These are phyloP conservation scores for Carcinoscorpius rotundicauda DNA, from an alignment of 1,140 invertebrate species.

Conservation along the genomic window DNA sequence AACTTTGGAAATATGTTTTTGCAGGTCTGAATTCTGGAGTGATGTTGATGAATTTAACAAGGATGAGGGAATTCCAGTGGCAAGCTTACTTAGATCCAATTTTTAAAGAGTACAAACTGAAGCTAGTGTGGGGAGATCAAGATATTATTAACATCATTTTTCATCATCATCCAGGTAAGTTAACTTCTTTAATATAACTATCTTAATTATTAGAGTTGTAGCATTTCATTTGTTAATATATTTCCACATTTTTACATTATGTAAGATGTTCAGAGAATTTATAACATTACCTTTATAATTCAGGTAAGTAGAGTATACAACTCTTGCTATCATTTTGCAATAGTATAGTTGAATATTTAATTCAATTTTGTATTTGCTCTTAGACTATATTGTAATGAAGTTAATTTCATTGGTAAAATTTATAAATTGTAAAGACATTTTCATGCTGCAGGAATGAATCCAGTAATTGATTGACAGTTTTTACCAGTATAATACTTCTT, in stretches of 20 bases:
- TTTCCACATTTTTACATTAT: constrained; percentile 4
- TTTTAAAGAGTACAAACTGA: constrained; percentile 67
- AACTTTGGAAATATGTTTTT: constrained; percentile 23
- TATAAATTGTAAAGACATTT: too few relatives aligned
- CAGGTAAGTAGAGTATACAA: too few relatives aligned
- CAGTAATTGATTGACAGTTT: too few relatives aligned
- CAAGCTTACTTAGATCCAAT: constrained; percentile 66
- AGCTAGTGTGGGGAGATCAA: constrained; percentile 94
- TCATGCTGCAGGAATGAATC: too few relatives aligned
- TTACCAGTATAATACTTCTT: too few relatives aligned
- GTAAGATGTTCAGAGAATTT: neutral
- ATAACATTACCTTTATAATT: too few relatives aligned
- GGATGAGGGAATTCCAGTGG: constrained; percentile 77
- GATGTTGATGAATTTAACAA: constrained; percentile 92
- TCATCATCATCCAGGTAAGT: constrained; percentile 63
- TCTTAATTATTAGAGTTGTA: constrained; percentile 5
- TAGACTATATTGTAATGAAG: too few relatives aligned
- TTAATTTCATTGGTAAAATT: too few relatives aligned
- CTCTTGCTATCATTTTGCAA: too few relatives aligned
- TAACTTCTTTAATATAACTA: neutral
- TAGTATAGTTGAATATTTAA: too few relatives aligned
- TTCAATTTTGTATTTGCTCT: too few relatives aligned
- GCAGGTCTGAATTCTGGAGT: constrained; percentile 87
- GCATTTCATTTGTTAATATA: constrained; percentile 7
- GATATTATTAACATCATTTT: constrained; percentile 95